Evolutionary conservation across 2,797 vertebrate genomes (phyloP), one percentile per base, ranked within the genome.

Genomic region (Artibeus jamaicensis): DNA sequence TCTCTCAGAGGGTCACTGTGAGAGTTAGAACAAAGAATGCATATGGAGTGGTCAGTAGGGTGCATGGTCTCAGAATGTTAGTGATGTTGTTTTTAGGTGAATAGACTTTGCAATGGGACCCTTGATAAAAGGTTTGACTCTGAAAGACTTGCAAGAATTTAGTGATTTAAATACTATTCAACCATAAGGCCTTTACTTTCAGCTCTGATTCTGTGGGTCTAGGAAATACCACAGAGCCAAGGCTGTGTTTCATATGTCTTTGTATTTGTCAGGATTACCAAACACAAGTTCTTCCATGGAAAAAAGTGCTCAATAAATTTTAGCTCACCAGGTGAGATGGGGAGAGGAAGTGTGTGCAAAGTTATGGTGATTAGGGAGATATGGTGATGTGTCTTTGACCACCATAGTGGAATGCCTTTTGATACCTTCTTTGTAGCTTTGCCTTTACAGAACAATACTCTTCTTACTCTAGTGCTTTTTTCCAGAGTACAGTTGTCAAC

Each of bases 91-190:
- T 88, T 92, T 84, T 89, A 92, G 57, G 22, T 85, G 10, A 16
- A 59, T 76, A 88, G 48, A 42, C 39, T 88, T 77, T 96, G 70
- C 24, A 67, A 2, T 71, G 15, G 48, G 9, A 86, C 14, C 9
- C 6, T 81, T 82, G 50, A 74, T 59, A 70, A 87, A 73, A 32
- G 6, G 46, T 87, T 91, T 96, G 59, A 44, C 2, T 86, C 90
- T 91, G 85, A 94, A 95, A 94, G 57, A 59, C 42, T 83, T 95
- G 21, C 4, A 94, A 79, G 57, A 86, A 78, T 83, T 74, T 16
- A 88, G 22, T 77, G 53, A 86, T 67, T 91, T 94, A 79, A 91
- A 59, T 53, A 21, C 16, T 70, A 8, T 71, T 94, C 42, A 94
- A n/a, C 1, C 32, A 21, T 78, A 70, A 92, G 65, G 24, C 5